phyloP scores from a whole-genome alignment of 2,888 invertebrate species.

The Alitta virens region DNA sequence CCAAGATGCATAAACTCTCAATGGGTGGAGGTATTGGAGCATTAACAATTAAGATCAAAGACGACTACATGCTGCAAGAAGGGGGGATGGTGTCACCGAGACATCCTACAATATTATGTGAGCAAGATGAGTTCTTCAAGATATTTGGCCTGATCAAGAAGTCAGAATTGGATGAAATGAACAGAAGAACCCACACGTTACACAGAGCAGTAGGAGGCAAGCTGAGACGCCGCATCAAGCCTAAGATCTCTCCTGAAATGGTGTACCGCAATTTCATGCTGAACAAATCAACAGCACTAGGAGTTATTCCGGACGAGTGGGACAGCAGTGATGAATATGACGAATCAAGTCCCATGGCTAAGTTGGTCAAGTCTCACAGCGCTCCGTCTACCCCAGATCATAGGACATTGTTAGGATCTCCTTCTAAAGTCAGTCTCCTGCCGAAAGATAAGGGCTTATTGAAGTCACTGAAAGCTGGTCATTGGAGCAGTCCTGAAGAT shows the following conservation, averaged over 20 bases:
- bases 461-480: neutral
- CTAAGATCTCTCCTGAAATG: slow-evolving; percentile 22
- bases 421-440: too few relatives aligned
- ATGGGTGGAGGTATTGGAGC: too few relatives aligned
- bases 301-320: slow-evolving; percentile 2
- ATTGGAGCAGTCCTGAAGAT: neutral
- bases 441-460: neutral
- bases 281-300: slow-evolving; percentile 11
- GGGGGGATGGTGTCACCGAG: too few relatives aligned
- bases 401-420: neutral
- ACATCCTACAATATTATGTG: too few relatives aligned
- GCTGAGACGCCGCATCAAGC: slow-evolving; percentile 23
- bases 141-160: slow-evolving; percentile 26
- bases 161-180: slow-evolving; percentile 19
- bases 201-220: slow-evolving; percentile 27
- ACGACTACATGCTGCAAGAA: too few relatives aligned
- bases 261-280: slow-evolving; percentile 19
- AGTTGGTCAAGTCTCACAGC: neutral
- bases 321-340: slow-evolving; percentile 2
- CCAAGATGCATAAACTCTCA: too few relatives aligned
- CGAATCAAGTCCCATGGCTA: slow-evolving; percentile 12
- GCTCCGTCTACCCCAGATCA: neutral
- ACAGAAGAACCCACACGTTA: slow-evolving; percentile 13
- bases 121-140: slow-evolving; percentile 19
- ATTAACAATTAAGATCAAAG: too few relatives aligned